Percentiles rank a stretch among this genome's conserved stretches.
Evolutionary conservation across 2,888 invertebrate species (phyloP).

Genomic region (Melangyna quadrimaculata): DNA sequence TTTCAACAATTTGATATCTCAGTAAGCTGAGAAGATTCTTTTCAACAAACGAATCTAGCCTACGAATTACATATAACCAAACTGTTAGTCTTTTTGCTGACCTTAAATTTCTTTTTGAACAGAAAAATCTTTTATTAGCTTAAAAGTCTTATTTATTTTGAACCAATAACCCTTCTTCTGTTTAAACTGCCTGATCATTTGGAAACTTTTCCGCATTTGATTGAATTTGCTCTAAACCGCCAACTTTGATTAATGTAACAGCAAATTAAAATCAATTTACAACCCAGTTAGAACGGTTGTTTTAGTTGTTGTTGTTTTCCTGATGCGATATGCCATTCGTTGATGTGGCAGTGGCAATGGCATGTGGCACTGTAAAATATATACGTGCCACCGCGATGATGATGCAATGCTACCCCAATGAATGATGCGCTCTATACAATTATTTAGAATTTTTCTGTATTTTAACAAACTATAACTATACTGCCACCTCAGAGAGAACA

Average conservation of each 20-base stretch:
- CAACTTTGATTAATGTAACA: constrained; percentile 2
- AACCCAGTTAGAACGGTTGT: constrained; percentile 34
- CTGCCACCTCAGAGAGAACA: constrained; percentile 51
- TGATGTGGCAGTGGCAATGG: background rate
- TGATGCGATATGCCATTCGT: background rate
- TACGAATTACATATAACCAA: too few relatives aligned
- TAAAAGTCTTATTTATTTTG: background rate
- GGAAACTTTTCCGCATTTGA: background rate
- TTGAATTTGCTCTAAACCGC: constrained; percentile 11
- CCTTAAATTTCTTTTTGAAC: too few relatives aligned
- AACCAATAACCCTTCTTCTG: background rate
- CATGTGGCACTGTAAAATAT: constrained; percentile 4
- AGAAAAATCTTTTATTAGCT: too few relatives aligned
- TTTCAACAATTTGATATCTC: too few relatives aligned
- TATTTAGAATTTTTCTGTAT: constrained; percentile 36
- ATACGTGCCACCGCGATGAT: constrained; percentile 41
- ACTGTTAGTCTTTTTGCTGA: too few relatives aligned
- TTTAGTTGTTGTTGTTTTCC: background rate
- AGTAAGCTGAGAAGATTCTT: too few relatives aligned
- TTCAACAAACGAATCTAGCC: background rate
- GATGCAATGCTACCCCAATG: constrained; percentile 8
- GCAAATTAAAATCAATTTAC: constrained; percentile 17
- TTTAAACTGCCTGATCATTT: background rate
- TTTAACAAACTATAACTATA: background rate
- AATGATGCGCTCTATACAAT: constrained; percentile 47